These are phyloP conservation scores for Holothuria leucospilota DNA, from an alignment of 53 echinoderm and acorn worm species.

Conservation along the genomic window DNA sequence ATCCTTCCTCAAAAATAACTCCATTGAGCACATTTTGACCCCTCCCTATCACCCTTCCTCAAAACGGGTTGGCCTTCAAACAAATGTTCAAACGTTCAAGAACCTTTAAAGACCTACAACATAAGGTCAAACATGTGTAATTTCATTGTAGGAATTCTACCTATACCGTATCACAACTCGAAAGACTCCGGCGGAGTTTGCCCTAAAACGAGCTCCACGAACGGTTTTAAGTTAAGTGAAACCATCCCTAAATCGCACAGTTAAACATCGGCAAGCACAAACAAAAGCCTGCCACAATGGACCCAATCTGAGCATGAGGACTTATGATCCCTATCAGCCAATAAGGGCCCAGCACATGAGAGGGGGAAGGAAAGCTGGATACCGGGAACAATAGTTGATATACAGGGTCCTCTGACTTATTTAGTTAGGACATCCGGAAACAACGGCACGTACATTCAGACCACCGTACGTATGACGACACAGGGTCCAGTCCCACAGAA, in stretches of 20 bases:
- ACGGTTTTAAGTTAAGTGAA: conserved; percentile 60
- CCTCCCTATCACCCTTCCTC: conserved; percentile 42
- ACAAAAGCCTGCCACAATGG: conserved; percentile 44
- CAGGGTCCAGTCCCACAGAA: background rate
- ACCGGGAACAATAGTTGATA: conserved; percentile 47
- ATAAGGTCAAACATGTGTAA: conserved; percentile 31
- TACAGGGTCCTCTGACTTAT: conserved; percentile 51
- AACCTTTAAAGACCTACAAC: conserved; percentile 36
- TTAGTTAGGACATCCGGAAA: conserved; percentile 46
- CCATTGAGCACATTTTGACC: conserved; percentile 10
- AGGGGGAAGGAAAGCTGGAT: conserved; percentile 58
- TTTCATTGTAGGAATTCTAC: conserved; percentile 40
- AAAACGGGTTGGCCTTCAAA: conserved; percentile 48
- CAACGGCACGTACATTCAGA: conserved; percentile 59
- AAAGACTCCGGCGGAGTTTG: conserved; percentile 68
- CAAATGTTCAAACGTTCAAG: conserved; percentile 39
- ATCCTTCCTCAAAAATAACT: conserved; percentile 1
- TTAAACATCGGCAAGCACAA: conserved; percentile 56
- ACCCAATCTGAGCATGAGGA: conserved; percentile 29
- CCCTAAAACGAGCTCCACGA: conserved; percentile 61
- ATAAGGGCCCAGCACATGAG: conserved; percentile 27
- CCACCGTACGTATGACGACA: conserved; percentile 47
- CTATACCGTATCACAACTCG: conserved; percentile 59
- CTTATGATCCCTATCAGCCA: conserved; percentile 41
- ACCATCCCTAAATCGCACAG: conserved; percentile 44